phyloP scores from a whole-genome alignment of 2,113 vertebrate species.

The Saguinus midas region DNA sequence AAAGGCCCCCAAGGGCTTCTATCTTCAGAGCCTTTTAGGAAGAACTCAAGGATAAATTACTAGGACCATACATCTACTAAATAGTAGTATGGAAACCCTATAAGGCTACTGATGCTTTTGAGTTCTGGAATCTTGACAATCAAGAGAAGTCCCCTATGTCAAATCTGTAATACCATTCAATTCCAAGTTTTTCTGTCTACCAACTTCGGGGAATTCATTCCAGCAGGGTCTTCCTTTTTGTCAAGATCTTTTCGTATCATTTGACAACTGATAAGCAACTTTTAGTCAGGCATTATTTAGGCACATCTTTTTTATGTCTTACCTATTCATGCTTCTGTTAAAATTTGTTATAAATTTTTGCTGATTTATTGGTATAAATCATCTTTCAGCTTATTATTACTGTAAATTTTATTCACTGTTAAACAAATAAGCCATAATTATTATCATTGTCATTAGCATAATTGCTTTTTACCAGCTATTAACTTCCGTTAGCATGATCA shows the following conservation, averaged over 20 bases:
- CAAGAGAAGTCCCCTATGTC: background rate
- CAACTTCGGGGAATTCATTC: background rate
- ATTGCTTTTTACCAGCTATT: background rate
- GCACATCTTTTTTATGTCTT: background rate
- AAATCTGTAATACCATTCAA: background rate
- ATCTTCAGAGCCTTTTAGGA: background rate
- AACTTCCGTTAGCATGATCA: background rate
- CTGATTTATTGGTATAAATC: background rate
- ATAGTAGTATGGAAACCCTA: background rate
- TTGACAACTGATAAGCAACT: background rate
- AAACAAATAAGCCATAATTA: background rate
- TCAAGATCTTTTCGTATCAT: background rate
- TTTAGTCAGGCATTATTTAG: background rate
- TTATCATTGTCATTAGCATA: background rate
- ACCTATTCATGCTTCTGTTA: background rate
- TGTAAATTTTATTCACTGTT: background rate
- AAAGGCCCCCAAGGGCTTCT: background rate
- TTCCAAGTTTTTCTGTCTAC: background rate
- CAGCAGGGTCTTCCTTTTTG: background rate
- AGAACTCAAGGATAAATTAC: background rate
- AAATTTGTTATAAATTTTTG: background rate
- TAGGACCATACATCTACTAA: background rate
- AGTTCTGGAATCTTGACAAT: background rate
- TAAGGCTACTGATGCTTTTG: background rate
- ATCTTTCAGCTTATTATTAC: conserved; percentile 21